Evolutionary conservation across 2,888 invertebrate genomes (phyloP), one percentile per base, ranked within the genome.

Genomic region (Drosophila incognita): DNA sequence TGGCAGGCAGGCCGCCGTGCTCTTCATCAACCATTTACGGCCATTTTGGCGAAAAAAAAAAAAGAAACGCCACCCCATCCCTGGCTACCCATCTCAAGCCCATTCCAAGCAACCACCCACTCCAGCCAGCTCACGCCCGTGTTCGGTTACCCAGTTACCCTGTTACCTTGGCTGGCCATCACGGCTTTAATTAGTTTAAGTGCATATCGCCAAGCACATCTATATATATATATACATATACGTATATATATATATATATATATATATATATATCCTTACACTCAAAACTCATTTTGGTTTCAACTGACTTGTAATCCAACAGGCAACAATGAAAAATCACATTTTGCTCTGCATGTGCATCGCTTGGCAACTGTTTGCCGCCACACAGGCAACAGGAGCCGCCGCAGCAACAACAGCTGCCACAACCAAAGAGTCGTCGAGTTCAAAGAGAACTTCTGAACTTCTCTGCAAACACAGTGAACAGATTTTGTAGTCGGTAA

Each of bases 131-230:
- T 13, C 21, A 33, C 52, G 52, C 36, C 36, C 46, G 4, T 15
- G 4, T 46, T 46, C 46, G 24, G 7, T 46, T 15, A 46, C 46
- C 36, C 54, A 35, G 4, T 56, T 27, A 36, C 56, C 38, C 38
- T 18, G 29, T 42, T 48, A 52, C 48, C 27, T 52, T 42, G 38
- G n/a, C 52, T 60, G 59, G 73, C 70, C 74, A 68, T 79, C 73
- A 56, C 35, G 54, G 69, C 64, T 66, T 79, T 87, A 83, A 83
- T 87, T 87, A 85, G 88, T 82, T 77, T 74, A 82, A 83, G 83
- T 85, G 80, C 6, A 67, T 29, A 40, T n/a, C 36, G 35, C 27
- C 59, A 36, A 13, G 5, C 21, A 64, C 21, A 46, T 24, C 24
- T 36, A 31, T n/a, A 61, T 29, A 49, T 4, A 24, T 27, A 27